These are phyloP conservation scores for Caenorhabditis plicata DNA, from an alignment of 2,888 invertebrate genomes.

Conservation along the genomic window DNA sequence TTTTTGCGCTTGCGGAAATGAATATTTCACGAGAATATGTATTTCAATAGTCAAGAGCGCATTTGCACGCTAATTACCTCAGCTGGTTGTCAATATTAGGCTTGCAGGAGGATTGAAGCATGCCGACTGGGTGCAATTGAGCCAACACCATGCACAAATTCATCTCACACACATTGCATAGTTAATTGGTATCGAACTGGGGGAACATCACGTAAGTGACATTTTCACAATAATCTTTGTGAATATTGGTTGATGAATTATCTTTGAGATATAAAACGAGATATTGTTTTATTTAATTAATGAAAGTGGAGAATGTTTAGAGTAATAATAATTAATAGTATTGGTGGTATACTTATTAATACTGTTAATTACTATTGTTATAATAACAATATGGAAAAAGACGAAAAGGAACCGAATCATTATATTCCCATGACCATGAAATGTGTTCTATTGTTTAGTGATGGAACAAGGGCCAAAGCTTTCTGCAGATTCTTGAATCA, in stretches of 20 bases:
- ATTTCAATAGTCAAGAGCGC: background rate
- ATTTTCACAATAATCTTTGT: background rate
- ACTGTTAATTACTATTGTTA: no score
- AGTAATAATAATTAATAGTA: no score
- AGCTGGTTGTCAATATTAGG: no score
- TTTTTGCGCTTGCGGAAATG: background rate
- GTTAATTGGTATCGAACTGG: constrained; percentile 53
- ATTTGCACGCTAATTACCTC: no score
- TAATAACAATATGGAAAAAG: background rate
- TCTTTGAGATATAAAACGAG: no score
- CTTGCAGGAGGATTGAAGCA: constrained; percentile 30
- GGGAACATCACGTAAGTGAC: constrained; percentile 33
- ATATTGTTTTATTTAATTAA: no score
- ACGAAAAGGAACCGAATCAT: background rate
- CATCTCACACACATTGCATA: constrained; percentile 60
- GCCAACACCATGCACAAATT: constrained; percentile 50
- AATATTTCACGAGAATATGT: background rate
- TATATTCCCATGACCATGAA: constrained; percentile 8
- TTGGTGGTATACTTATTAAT: no score
- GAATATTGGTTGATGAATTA: constrained; percentile 12
- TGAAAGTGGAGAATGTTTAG: no score
- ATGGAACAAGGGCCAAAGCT: background rate
- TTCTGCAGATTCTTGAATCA: no score
- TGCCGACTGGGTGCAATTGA: constrained; percentile 51
- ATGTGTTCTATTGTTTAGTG: constrained; percentile 14